phyloP scores from a whole-genome alignment of 2,888 invertebrate genomes.

The Melangyna quadrimaculata region DNA sequence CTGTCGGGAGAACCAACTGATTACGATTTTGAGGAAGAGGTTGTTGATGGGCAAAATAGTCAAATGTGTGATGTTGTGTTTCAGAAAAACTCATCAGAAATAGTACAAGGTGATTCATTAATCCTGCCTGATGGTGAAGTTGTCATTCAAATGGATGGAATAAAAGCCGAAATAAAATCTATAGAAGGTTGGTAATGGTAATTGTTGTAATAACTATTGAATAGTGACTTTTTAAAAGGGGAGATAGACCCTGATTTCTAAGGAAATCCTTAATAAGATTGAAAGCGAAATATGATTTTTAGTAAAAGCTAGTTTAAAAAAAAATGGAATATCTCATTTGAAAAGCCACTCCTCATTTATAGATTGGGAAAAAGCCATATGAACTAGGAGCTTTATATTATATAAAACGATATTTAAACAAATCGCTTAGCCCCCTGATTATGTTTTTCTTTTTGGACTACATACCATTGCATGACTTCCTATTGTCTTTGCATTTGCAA shows the following conservation, averaged over 20 bases:
- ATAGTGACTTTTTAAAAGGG: too few relatives aligned
- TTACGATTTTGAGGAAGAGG: constrained; percentile 45
- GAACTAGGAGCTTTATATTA: not conserved
- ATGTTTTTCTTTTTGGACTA: too few relatives aligned
- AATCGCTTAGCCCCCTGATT: not conserved
- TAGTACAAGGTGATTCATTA: not conserved
- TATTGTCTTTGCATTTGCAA: too few relatives aligned
- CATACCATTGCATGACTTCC: too few relatives aligned
- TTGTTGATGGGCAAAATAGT: constrained; percentile 35
- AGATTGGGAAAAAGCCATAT: not conserved
- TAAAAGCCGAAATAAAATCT: constrained; percentile 31
- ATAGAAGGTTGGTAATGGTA: constrained; percentile 16
- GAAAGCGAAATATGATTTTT: too few relatives aligned
- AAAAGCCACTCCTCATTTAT: too few relatives aligned
- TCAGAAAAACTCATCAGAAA: constrained; percentile 4
- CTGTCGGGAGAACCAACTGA: constrained; percentile 30
- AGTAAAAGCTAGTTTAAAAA: too few relatives aligned
- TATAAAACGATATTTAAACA: not conserved
- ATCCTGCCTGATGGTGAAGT: not conserved
- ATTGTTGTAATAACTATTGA: not conserved
- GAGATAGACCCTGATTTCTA: too few relatives aligned
- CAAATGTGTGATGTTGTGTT: constrained; percentile 8
- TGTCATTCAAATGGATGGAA: constrained; percentile 18
- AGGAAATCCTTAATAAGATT: too few relatives aligned
- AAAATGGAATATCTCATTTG: too few relatives aligned